Conservation (phyloP, 2,113 vertebrate genomes). For the Tympanuchus pallidicinctus region DNA sequence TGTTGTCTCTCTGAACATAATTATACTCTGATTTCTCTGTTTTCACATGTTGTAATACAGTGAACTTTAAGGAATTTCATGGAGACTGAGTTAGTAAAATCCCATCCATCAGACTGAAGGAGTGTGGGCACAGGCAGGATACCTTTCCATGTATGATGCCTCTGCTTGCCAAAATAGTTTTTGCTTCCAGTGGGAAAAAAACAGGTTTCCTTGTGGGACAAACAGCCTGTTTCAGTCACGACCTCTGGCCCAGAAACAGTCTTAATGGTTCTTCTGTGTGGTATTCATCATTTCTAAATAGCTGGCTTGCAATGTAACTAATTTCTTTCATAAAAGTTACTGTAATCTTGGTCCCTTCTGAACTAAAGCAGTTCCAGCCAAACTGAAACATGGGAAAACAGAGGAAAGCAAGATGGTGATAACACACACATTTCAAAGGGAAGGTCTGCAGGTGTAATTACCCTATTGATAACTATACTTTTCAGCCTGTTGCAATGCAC, state of each 20-base stretch:
- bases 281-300: neutral
- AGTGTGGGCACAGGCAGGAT: neutral
- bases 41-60: neutral
- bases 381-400: neutral
- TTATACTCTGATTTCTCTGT: neutral
- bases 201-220: neutral
- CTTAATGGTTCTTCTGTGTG: neutral
- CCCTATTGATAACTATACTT: neutral
- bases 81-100: neutral
- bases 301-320: neutral
- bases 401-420: neutral
- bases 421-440: neutral
- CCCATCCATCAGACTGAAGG: neutral
- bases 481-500: neutral
- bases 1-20: neutral
- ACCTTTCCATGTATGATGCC: neutral
- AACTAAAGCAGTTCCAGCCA: neutral
- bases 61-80: neutral
- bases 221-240: neutral
- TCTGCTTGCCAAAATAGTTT: neutral
- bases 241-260: neutral
- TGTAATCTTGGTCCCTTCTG: neutral
- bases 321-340: neutral
- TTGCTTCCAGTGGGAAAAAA: neutral
- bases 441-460: neutral